Evolutionary conservation across 2,113 vertebrate species (phyloP).

Genomic region (Rhynchomys soricoides): DNA sequence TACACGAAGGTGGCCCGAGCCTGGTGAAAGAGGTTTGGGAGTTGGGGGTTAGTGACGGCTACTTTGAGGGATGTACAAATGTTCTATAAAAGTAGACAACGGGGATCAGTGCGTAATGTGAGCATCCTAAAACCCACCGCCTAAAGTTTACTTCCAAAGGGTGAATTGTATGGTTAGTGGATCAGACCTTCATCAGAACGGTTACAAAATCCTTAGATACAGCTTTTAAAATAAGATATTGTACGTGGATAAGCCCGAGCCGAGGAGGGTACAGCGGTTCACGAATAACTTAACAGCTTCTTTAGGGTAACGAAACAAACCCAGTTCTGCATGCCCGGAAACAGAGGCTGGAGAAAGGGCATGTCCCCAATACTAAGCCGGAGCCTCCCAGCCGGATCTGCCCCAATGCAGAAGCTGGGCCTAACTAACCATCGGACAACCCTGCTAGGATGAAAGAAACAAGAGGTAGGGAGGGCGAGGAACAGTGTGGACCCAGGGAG

Average conservation of each 20-base stretch:
- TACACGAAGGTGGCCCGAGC: neutral
- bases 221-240: neutral
- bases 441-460: neutral
- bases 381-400: neutral
- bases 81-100: conserved; percentile 50
- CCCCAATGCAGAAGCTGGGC: neutral
- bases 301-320: neutral
- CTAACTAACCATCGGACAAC: neutral
- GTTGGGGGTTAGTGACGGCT: neutral
- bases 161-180: neutral
- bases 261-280: neutral
- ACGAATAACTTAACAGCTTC: neutral
- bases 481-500: neutral
- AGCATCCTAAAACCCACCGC: conserved; percentile 23
- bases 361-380: neutral
- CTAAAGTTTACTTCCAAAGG: neutral
- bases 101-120: neutral
- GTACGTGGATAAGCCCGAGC: neutral
- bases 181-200: neutral
- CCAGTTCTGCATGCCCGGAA: neutral
- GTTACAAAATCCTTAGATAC: neutral
- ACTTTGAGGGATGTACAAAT: neutral
- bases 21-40: neutral
- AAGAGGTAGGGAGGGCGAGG: too few species aligned
- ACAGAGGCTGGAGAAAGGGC: neutral